Base-by-base conservation (phyloP, 2,888 invertebrate genomes). In the Exocentrus adspersus region DNA sequence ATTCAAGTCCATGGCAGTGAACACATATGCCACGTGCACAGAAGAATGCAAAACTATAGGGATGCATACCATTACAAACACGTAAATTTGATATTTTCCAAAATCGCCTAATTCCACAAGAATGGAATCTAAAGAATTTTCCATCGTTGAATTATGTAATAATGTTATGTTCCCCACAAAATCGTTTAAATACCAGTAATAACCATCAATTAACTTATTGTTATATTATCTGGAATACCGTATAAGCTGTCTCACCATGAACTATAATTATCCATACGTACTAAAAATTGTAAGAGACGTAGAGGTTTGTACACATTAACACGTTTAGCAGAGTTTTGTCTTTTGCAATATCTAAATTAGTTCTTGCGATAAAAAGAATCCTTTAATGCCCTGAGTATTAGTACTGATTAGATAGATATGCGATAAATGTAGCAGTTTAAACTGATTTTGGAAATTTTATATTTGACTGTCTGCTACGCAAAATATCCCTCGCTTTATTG, bases 1-100 rank as follows among this genome's bases (percentile, higher is more conserved):
- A 42, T 87, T 85, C 14, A 90, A 82, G 64, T 88, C 86, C 58
- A 88, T 88, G 0, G 91, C 89, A 0, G 91, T 89, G 79, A 92
- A 92, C 61, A 91, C 87, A 75, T 88, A 92, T 46, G 89, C 88
- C 68, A 89, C 86, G 76, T 86, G 88, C 66, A 88, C 87, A 0
- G 89, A 88, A 1, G 89, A 87, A 78, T 90, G 87, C 60, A 89
- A 82, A 69, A 90, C 85, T 12, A 80, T 76, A 0, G 90, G 89
- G 24, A 91, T 65, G 60, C 88, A 84, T 45, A 90, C 86, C 62
- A 91, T 79, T 32, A 84, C 58, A 64, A 89, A 86, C 65, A 87
- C 87, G 21, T 84, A 76, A 17, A 87, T 74, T 81, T 92, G 92
- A 79, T 87, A 91, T 68, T 84, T 84, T n/a, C 90, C 90, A 68